Base-by-base conservation (phyloP, 2,888 invertebrate species). In the Deilephila elpenor region DNA sequence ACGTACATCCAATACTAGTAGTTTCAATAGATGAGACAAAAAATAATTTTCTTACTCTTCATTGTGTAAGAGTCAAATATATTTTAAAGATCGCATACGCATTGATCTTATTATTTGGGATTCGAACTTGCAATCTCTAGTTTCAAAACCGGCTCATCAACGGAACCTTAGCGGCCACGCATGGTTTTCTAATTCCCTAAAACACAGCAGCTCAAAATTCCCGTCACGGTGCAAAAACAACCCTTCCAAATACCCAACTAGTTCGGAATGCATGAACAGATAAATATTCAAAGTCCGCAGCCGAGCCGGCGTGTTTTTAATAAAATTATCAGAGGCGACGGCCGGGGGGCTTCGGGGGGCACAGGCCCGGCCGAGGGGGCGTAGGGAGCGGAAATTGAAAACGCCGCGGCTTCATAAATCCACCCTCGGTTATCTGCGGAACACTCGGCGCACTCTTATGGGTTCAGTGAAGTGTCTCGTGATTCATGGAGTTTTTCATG, bases 341-440 rank as follows among this genome's bases (percentile, higher is more conserved):
- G 77, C 59, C 75, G 77, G 76, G 78, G 75, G 75, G 61, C 37
- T 37, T 51, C 61, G 79, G 78, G 44, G 75, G 76, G 70, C 37
- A 29, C 56, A 56, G 79, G 74, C 44, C 51, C 71, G 77, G 74
- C 75, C 76, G 75, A 74, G 77, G 79, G 76, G 76, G 76, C 76
- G 73, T 25, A 78, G 80, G 83, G 86, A 84, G 82, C 89, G 92
- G 92, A 92, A 93, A 93, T 93, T 93, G 92, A 93, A 93, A 92
- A 92, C 87, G 86, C 81, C 85, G 86, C 84, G 87, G 91, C 90
- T 89, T 88, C 88, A 83, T 84, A 83, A 83, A 84, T 84, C 85
- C 88, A 87, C 91, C 92, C 91, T 85, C 83, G 82, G 84, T 88
- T 88, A 88, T 90, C 91, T 85, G 82, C 75, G 80, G 80, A 76